Base-by-base conservation (phyloP, 2,113 vertebrate genomes). In the Isichthys henryi region DNA sequence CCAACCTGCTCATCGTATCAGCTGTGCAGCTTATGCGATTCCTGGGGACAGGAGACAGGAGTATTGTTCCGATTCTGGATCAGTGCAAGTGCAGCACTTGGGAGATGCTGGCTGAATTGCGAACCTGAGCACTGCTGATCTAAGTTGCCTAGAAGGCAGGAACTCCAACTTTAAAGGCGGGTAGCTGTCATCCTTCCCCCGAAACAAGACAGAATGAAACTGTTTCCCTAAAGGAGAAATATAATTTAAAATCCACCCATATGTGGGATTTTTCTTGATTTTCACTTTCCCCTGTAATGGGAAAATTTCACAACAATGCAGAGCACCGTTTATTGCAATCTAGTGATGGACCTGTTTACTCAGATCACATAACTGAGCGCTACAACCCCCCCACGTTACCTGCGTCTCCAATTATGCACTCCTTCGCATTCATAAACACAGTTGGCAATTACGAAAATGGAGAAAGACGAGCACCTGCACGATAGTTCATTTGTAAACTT, bases 401-500 rank as follows among this genome's bases (percentile, higher is more conserved):
- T n/a, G 35, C 17, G 2, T 31, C 85, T 45, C 19, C 39, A 27
- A 45, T n/a, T 46, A 62, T 88, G 35, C 6, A 5, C 35, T 17
- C n/a, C 31, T 11, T 21, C 15, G 5, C 56, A 43, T 88, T 56
- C 23, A 62, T 88, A 91, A 93, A 93, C 92, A 93, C 84, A 90
- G 80, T 70, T 56, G 45, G 89, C 70, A 89, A 91, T 92, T 90
- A 90, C 88, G 66, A 89, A 48, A 83, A 87, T 86, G 85, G 89
- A 49, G 70, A 15, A 91, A 89, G 83, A 89, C 53, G 88, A 62
- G 88, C 80, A 89, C 70, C 50, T 74, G 90, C 89, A 91, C 48
- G 87, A 92, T 82, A 80, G 89, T 91, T 91, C 58, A 92, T 92
- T 88, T 92, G 82, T 88, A 90, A 70, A 89, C 89, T 13, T 89